Conservation (phyloP, 2,797 vertebrate species). For the Heteromormyrus szaboi region DNA sequence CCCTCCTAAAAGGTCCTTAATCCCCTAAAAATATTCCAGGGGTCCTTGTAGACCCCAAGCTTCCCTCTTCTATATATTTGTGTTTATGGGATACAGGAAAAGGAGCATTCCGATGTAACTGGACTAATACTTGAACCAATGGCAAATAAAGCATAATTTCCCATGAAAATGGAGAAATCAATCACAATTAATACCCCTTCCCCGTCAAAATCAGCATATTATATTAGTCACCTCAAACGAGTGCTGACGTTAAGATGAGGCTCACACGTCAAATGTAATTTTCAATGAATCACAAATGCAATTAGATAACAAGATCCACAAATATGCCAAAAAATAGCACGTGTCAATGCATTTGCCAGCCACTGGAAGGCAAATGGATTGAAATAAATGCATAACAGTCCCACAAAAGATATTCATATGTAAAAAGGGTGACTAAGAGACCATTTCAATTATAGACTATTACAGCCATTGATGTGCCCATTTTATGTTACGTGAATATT, state of each 20-base stretch:
- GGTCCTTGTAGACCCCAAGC: neutral
- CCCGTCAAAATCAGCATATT: neutral
- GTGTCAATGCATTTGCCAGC: neutral
- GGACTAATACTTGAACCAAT: neutral
- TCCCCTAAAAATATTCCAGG: neutral
- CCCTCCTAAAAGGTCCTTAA: neutral
- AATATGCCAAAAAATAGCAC: neutral
- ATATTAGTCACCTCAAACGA: neutral
- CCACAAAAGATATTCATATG: neutral
- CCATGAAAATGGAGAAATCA: neutral
- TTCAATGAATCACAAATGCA: neutral
- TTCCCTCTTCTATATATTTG: neutral
- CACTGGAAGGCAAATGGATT: neutral
- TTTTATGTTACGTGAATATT: neutral
- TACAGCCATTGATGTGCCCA: neutral
- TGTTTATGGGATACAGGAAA: neutral
- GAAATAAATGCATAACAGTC: neutral
- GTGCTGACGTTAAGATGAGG: neutral
- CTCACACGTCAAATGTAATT: neutral
- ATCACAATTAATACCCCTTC: neutral
- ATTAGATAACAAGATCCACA: neutral
- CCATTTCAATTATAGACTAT: neutral
- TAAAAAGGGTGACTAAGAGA: neutral
- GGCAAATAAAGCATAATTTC: neutral
- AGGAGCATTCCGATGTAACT: neutral